Base-by-base conservation (phyloP, 1,140 invertebrate species). In the Cherax quadricarinatus region DNA sequence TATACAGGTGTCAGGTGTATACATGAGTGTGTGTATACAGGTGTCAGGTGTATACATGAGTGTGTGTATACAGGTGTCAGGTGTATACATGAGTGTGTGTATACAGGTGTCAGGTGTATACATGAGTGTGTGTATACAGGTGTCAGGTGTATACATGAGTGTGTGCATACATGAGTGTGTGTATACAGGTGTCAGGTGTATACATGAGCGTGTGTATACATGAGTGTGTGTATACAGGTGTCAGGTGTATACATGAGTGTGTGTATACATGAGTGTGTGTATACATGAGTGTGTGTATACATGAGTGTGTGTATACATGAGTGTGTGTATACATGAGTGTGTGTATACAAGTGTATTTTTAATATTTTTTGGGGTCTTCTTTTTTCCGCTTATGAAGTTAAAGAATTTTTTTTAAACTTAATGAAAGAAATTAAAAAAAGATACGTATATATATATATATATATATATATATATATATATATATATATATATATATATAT, bases 211-310 rank as follows among this genome's bases (percentile, higher is more conserved):
- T 62, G 62, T 85, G 49, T 82, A 49, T 82, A 49, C 62, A n/a
- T 30, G 82, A 16, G 53, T 60, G 82, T 84, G 14, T 84, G 82
- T 83, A 21, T 83, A 7, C 53, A 49, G 53, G 48, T 83, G 81
- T 83, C 7, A 21, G 53, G 81, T 83, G 81, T 83, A 49, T 83
- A 5, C 70, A 60, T 86, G 84, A 70, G 84, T 86, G 57, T 86
- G 60, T 86, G 84, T 86, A 60, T 86, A n/a, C 24, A 24, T 86
- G 84, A 70, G 84, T 86, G 81, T 83, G 49, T 83, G 81, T 83
- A 21, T 83, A 21, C 53, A 49, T 83, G 49, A 48, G 85, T 75
- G 16, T 75, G 18, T 75, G 70, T 6, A 24, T 75, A 30, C n/a
- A 14, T 18, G 53, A 9, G 53, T 57, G 53, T 57, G 81, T 83